Evolutionary conservation across 2,888 invertebrate genomes (phyloP).

Genomic region (Labia minor): DNA sequence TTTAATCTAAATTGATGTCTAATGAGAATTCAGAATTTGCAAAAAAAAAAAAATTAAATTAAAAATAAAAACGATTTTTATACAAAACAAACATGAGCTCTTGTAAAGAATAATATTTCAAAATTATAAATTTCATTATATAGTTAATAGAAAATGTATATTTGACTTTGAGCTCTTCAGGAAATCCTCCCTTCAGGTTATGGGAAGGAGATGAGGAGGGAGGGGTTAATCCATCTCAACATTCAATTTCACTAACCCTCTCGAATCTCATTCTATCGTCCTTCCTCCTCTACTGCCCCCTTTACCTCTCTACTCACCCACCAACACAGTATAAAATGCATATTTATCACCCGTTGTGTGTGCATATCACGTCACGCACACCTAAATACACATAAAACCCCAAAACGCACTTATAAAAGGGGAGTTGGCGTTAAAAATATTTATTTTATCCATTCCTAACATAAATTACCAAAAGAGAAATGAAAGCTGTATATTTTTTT

Average conservation of each 20-base stretch:
- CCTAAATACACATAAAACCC: conserved; percentile 5
- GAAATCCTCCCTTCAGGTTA: neutral
- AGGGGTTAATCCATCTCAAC: neutral
- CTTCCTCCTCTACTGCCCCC: too few relatives aligned
- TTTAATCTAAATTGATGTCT: too few relatives aligned
- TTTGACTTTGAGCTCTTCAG: neutral
- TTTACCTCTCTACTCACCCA: neutral
- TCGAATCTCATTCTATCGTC: too few relatives aligned
- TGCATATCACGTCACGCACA: conserved; percentile 13
- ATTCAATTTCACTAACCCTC: neutral
- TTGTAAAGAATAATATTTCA: neutral
- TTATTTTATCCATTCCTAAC: neutral
- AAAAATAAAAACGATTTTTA: too few relatives aligned
- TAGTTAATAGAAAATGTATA: neutral
- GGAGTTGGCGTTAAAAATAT: neutral
- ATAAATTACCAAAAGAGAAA: neutral
- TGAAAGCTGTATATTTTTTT: neutral
- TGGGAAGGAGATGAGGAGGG: too few relatives aligned
- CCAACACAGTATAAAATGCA: neutral
- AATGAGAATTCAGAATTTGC: too few relatives aligned
- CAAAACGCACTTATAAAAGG: neutral
- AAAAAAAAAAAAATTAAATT: too few relatives aligned
- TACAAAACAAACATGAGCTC: too few relatives aligned
- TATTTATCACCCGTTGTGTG: neutral
- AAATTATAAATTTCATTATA: neutral